phyloP scores from a whole-genome alignment of 1,140 invertebrate genomes.

The Zaprionus ornatus region DNA sequence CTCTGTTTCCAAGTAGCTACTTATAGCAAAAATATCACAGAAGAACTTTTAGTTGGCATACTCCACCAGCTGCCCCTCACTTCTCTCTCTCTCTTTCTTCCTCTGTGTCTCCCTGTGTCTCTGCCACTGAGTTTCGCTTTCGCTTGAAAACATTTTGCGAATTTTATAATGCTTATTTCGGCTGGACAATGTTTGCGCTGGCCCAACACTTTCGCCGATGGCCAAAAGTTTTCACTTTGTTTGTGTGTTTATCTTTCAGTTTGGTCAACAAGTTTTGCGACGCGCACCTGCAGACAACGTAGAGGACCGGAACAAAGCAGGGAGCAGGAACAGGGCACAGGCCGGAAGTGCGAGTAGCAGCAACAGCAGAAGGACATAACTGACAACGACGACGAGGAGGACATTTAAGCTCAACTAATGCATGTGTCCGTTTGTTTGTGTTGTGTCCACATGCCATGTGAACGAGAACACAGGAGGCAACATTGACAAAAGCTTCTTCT shows the following conservation, averaged over 20 bases:
- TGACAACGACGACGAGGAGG: conserved; percentile 27
- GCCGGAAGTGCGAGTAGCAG: conserved; percentile 9
- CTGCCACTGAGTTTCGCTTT: conserved; percentile 51
- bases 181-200: conserved; percentile 56
- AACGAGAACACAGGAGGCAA: conserved; percentile 17
- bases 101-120: background rate
- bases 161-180: conserved; percentile 80
- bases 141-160: conserved; percentile 66
- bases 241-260: conserved; percentile 74
- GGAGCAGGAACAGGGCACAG: background rate
- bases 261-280: conserved; percentile 78
- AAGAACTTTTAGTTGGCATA: conserved; percentile 39
- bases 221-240: conserved; percentile 56
- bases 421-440: conserved; percentile 76
- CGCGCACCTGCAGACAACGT: conserved; percentile 67
- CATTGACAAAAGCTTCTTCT: conserved; percentile 37
- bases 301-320: background rate
- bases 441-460: conserved; percentile 66
- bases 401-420: conserved; percentile 79
- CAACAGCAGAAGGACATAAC: conserved; percentile 31
- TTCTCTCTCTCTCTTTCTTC: background rate
- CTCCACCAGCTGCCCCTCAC: background rate
- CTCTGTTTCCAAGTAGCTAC: background rate
- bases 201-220: conserved; percentile 63
- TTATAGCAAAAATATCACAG: background rate